These are phyloP conservation scores for Aphis craccivora DNA, from an alignment of 1,140 invertebrate genomes.

Conservation along the genomic window DNA sequence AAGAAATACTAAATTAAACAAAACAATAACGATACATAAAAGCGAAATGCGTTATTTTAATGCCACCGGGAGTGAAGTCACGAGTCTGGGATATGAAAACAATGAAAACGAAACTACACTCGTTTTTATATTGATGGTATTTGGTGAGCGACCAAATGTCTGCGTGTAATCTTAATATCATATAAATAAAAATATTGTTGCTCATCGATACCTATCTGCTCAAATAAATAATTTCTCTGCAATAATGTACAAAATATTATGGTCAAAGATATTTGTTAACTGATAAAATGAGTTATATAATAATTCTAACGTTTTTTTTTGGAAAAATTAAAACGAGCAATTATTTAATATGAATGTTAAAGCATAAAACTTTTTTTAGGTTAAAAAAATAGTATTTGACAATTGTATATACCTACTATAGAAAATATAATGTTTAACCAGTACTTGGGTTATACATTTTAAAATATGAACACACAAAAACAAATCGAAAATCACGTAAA, in stretches of 20 bases:
- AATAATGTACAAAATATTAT: neutral
- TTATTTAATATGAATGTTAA: neutral
- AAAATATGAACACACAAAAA: neutral
- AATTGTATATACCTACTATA: neutral
- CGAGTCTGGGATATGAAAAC: neutral
- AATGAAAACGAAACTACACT: neutral
- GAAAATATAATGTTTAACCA: neutral
- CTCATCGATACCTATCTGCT: neutral
- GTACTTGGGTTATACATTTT: neutral
- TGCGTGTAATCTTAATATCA: neutral
- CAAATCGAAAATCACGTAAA: neutral
- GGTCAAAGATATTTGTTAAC: neutral
- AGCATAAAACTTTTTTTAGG: fast-evolving
- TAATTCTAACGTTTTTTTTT: neutral
- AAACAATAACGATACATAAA: constrained; percentile 2
- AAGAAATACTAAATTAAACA: constrained; percentile 9
- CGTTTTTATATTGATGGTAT: neutral
- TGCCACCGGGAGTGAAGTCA: neutral
- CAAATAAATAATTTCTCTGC: neutral
- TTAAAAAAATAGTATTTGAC: neutral
- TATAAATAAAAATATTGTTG: neutral
- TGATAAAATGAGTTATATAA: neutral
- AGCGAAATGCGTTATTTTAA: neutral
- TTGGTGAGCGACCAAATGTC: neutral
- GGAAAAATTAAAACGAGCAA: neutral